phyloP scores from a whole-genome alignment of 2,797 vertebrate genomes.

The Simalia tracyae region DNA sequence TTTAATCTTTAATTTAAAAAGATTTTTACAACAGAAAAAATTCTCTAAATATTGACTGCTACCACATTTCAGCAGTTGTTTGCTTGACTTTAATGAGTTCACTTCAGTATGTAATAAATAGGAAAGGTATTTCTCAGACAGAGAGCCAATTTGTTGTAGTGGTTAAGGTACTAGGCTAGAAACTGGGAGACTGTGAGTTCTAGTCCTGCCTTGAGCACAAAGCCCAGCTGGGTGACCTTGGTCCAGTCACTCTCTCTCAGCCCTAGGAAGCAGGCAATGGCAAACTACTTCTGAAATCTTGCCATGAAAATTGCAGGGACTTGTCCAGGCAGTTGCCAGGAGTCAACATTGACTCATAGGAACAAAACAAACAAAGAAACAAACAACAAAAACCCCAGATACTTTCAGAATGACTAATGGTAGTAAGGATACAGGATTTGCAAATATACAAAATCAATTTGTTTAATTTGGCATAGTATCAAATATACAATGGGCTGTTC shows the following conservation, averaged over 20 bases:
- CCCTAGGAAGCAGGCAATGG: background rate
- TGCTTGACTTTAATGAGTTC: conserved; percentile 50
- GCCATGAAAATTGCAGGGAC: background rate
- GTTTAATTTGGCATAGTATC: conserved; percentile 49
- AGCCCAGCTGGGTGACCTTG: background rate
- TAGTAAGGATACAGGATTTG: conserved; percentile 53
- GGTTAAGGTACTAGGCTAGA: background rate
- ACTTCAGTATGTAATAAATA: conserved; percentile 50
- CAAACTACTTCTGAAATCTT: background rate
- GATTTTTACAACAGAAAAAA: conserved; percentile 30
- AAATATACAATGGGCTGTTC: conserved; percentile 52
- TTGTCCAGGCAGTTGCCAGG: background rate
- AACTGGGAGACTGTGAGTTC: background rate
- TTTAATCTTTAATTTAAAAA: background rate
- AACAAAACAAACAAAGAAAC: background rate
- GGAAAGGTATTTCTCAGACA: conserved; percentile 56
- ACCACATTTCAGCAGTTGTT: conserved; percentile 44
- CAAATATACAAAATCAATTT: conserved; percentile 57
- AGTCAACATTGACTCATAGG: background rate
- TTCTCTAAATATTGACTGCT: conserved; percentile 29
- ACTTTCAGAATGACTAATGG: conserved; percentile 45
- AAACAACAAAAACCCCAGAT: background rate
- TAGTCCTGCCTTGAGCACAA: background rate
- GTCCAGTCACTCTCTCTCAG: background rate
- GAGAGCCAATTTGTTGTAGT: background rate